Conservation (phyloP, 2,113 vertebrate species). For the Alligator mississippiensis region DNA sequence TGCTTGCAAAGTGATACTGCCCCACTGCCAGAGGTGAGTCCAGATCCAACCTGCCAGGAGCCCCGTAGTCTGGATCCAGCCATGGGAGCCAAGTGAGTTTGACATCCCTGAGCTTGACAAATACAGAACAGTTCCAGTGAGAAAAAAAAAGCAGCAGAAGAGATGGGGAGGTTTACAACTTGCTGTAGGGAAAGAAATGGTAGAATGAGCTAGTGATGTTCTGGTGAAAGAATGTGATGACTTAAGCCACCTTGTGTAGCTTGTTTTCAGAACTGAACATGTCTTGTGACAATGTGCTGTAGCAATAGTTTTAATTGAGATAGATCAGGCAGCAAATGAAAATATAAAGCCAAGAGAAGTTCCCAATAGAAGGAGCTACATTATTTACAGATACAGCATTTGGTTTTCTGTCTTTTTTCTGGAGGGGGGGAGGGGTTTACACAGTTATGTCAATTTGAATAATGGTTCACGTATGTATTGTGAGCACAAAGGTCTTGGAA, state of each 20-base stretch:
- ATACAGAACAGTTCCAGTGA: neutral
- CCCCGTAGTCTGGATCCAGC: neutral
- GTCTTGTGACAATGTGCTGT: neutral
- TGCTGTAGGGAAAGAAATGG: neutral
- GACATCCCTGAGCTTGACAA: rapidly evolving
- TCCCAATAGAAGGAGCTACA: neutral
- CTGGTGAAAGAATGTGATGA: neutral
- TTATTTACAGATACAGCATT: neutral
- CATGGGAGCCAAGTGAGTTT: neutral
- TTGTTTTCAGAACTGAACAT: neutral
- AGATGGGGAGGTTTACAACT: neutral
- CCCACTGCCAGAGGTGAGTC: no score
- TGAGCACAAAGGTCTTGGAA: neutral
- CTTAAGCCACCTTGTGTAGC: neutral
- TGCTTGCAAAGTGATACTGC: no score
- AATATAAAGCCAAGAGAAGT: neutral
- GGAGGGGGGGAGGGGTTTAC: neutral
- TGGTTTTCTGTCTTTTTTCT: no score
- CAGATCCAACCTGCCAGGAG: no score
- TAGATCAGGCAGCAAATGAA: neutral
- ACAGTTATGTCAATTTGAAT: neutral
- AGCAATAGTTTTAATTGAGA: neutral
- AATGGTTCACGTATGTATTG: neutral
- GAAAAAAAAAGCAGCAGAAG: neutral
- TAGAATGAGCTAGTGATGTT: neutral